Percentiles rank a stretch among this genome's conserved stretches.
These are phyloP conservation scores for Melanotaenia trifasciata DNA, from an alignment of 2,797 vertebrate species.

Conservation along the genomic window DNA sequence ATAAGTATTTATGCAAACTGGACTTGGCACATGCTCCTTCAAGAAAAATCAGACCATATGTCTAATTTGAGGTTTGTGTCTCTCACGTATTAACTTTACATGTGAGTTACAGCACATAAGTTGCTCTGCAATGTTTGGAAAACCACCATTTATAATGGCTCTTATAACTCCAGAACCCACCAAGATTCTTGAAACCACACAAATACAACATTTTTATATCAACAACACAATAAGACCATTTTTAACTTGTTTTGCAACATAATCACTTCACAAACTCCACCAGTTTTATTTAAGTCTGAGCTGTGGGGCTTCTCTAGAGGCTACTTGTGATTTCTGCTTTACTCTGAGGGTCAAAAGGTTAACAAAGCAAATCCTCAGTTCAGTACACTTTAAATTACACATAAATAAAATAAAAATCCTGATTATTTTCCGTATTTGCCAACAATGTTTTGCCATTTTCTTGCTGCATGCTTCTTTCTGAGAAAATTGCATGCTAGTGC, in stretches of 20 bases:
- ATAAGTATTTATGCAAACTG: conserved; percentile 14
- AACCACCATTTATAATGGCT: neutral
- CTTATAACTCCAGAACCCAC: conserved; percentile 10
- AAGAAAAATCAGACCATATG: neutral
- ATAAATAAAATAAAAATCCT: neutral
- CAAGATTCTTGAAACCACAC: conserved; percentile 17
- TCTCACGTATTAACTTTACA: conserved; percentile 3
- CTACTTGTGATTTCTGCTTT: neutral
- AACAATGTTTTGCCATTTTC: neutral
- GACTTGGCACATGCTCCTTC: neutral
- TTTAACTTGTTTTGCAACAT: neutral
- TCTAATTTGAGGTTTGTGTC: conserved; percentile 10
- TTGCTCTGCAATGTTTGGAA: neutral
- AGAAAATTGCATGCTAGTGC: neutral
- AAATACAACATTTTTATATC: neutral
- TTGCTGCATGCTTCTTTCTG: neutral
- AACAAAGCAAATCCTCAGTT: neutral
- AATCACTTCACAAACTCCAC: neutral
- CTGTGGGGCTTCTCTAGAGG: neutral
- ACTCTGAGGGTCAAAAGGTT: neutral
- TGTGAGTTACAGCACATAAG: conserved; percentile 3
- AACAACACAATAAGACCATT: neutral
- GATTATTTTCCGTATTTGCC: neutral
- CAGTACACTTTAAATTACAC: neutral
- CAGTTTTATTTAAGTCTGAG: neutral